These are phyloP conservation scores for Scaptomyza pallida DNA, from an alignment of 1,140 invertebrate genomes.

Conservation along the genomic window DNA sequence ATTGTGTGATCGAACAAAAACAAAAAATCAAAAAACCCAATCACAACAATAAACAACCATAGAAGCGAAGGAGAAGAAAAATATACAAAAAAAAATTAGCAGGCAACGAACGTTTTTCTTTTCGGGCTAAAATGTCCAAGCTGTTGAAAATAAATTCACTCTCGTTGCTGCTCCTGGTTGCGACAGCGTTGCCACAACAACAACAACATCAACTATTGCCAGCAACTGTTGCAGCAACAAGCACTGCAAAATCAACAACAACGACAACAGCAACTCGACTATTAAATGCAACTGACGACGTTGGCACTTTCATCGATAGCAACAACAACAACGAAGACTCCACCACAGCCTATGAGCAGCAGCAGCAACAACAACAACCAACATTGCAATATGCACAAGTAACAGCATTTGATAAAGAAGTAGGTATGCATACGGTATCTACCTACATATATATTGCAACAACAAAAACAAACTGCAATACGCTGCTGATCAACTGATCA, in stretches of 20 bases:
- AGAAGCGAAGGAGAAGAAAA: slow-evolving; percentile 18
- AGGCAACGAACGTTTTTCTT: slow-evolving; percentile 25
- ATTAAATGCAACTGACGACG: slow-evolving; percentile 55
- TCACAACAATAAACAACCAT: slow-evolving; percentile 19
- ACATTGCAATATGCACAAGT: slow-evolving; percentile 71
- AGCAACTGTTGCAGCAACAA: slow-evolving; percentile 46
- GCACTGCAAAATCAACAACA: slow-evolving; percentile 39
- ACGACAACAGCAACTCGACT: too few species aligned
- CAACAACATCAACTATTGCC: slow-evolving; percentile 31
- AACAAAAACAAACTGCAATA: slow-evolving; percentile 36
- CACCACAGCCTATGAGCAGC: slow-evolving; percentile 53
- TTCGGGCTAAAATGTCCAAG: slow-evolving; percentile 63
- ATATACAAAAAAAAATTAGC: slow-evolving; percentile 50
- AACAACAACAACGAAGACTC: slow-evolving; percentile 26
- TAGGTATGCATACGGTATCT: slow-evolving; percentile 78
- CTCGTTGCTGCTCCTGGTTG: slow-evolving; percentile 62
- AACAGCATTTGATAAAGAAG: slow-evolving; percentile 81
- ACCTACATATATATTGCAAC: slow-evolving; percentile 4
- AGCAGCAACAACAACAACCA: slow-evolving; percentile 38
- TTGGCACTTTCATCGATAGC: slow-evolving; percentile 65
- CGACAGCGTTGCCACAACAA: slow-evolving; percentile 50
- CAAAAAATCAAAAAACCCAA: background rate
- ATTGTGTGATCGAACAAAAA: slow-evolving; percentile 25
- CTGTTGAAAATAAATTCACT: slow-evolving; percentile 70
- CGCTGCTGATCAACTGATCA: slow-evolving; percentile 30